Percentiles rank a stretch among this genome's conserved stretches.
Evolutionary conservation across 1,140 invertebrate species (phyloP).

Genomic region (Cyclargus thomasi): DNA sequence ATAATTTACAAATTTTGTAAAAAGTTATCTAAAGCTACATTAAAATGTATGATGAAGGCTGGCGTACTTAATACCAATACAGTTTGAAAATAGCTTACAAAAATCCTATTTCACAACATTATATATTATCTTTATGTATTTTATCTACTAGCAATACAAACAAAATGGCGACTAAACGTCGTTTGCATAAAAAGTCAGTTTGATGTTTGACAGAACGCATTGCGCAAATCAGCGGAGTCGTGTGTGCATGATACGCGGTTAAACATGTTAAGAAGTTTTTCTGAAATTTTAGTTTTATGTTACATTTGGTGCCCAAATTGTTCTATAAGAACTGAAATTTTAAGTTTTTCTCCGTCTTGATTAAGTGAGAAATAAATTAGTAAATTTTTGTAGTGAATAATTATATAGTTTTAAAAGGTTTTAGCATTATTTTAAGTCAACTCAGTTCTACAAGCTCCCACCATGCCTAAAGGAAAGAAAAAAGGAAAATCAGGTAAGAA

Average conservation of each 20-base stretch:
- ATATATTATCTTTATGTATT: neutral
- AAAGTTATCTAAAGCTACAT: too few relatives aligned
- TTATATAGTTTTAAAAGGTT: slow-evolving; percentile 50
- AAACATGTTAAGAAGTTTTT: slow-evolving; percentile 76
- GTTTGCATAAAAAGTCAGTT: slow-evolving; percentile 39
- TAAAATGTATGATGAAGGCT: too few relatives aligned
- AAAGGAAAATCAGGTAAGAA: slow-evolving; percentile 71
- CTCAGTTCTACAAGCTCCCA: slow-evolving; percentile 46
- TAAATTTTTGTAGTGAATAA: slow-evolving; percentile 69
- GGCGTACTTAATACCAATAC: too few relatives aligned
- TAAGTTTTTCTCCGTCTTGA: slow-evolving; percentile 74
- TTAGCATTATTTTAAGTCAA: slow-evolving; percentile 47
- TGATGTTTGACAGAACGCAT: slow-evolving; percentile 42
- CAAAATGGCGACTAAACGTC: slow-evolving; percentile 38
- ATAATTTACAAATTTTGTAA: too few relatives aligned
- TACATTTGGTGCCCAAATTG: slow-evolving; percentile 67
- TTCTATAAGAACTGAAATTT: slow-evolving; percentile 72
- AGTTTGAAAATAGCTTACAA: neutral
- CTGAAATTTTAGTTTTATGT: slow-evolving; percentile 75
- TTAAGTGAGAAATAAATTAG: slow-evolving; percentile 67
- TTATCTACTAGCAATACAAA: slow-evolving; percentile 5
- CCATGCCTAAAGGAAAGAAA: slow-evolving; percentile 73
- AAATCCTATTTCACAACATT: neutral
- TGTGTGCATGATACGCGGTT: slow-evolving; percentile 72
- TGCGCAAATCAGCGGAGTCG: slow-evolving; percentile 63